A percentile compares a stretch with the other conserved stretches of the same genome.
Conservation (phyloP, 2,113 vertebrate genomes). For the Triplophysa siluroides region DNA sequence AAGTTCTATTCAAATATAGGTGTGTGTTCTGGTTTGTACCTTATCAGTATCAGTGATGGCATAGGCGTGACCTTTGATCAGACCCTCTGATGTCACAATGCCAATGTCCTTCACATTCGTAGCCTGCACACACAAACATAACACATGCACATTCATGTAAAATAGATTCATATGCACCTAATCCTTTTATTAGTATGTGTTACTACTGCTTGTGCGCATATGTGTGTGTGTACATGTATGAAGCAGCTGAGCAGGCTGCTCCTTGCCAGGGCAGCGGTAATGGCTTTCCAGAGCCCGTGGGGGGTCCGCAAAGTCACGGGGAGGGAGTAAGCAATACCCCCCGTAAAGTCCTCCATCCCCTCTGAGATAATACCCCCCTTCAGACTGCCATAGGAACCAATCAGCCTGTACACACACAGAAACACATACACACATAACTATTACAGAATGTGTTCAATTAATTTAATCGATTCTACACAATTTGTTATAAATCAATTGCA, state of each 20-base stretch:
- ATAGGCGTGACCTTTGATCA: constrained; percentile 78
- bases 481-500: neutral
- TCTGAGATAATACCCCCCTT: constrained; percentile 80
- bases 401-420: constrained; percentile 63
- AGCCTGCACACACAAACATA: constrained; percentile 61
- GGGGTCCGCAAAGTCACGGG: constrained; percentile 63
- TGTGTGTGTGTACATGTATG: constrained; percentile 67
- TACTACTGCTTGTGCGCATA: constrained; percentile 47
- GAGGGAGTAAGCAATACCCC: constrained; percentile 74
- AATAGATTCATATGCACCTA: neutral
- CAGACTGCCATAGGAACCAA: constrained; percentile 75
- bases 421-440: constrained; percentile 21
- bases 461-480: neutral
- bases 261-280: constrained; percentile 66
- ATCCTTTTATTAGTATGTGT: neutral
- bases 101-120: constrained; percentile 65
- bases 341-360: constrained; percentile 83
- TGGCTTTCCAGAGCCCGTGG: constrained; percentile 70
- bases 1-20: no score
- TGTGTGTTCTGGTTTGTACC: constrained; percentile 48
- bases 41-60: constrained; percentile 73
- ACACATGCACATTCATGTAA: constrained; percentile 1
- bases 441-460: neutral
- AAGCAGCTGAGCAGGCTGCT: constrained; percentile 77
- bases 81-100: constrained; percentile 67